Conservation (phyloP, 1,140 invertebrate species). For the Frieseomelitta varia region DNA sequence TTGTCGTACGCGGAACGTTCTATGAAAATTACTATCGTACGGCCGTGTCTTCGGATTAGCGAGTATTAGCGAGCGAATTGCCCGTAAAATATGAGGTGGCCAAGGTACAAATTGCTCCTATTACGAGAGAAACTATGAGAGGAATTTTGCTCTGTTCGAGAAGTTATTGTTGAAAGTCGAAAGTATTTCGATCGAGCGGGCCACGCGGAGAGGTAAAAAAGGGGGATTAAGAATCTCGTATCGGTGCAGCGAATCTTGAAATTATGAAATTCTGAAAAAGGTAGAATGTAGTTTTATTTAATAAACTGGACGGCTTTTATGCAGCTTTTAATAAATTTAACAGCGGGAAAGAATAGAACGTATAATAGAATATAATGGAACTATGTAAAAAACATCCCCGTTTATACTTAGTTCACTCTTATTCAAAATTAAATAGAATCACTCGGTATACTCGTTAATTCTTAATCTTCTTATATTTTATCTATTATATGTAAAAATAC, state of each 20-base stretch:
- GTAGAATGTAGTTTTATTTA: too few species aligned
- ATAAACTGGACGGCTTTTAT: too few species aligned
- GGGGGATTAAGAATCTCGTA: background rate
- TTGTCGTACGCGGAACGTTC: background rate
- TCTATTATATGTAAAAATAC: background rate
- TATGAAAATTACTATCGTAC: conserved; percentile 12
- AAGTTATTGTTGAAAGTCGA: background rate
- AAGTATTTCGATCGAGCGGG: background rate
- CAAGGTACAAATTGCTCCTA: background rate
- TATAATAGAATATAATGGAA: too few species aligned
- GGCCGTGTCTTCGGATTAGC: background rate
- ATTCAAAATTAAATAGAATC: background rate
- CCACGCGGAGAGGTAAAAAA: too few species aligned
- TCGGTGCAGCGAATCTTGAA: too few species aligned
- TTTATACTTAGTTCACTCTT: background rate
- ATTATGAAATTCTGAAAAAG: too few species aligned
- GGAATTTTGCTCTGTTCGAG: background rate
- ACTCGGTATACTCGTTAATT: background rate
- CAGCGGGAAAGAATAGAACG: too few species aligned
- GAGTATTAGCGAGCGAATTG: background rate
- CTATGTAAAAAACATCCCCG: too few species aligned
- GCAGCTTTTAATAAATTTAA: too few species aligned
- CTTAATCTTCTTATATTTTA: background rate
- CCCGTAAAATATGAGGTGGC: background rate
- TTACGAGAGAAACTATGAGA: background rate